Conservation (phyloP, 64 coral and sea anemone species). For the Montipora capricornis region DNA sequence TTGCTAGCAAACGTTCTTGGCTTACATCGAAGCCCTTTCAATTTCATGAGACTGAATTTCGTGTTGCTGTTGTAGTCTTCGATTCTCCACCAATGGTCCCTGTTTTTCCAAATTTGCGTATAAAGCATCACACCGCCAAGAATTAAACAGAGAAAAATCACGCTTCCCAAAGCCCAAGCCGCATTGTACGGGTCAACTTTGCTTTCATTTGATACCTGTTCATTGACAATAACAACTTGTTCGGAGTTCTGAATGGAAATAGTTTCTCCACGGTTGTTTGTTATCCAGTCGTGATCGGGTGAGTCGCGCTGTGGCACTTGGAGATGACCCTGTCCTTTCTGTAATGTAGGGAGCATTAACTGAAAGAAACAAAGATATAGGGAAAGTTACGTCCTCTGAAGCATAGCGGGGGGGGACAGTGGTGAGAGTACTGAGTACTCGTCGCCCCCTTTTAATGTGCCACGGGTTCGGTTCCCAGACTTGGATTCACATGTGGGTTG, state of each 20-base stretch:
- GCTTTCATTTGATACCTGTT: slow-evolving; percentile 23
- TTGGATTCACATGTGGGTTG: no score
- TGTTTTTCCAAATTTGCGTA: slow-evolving; percentile 87
- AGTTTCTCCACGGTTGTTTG: neutral
- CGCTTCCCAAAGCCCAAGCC: slow-evolving; percentile 90
- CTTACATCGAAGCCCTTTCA: slow-evolving; percentile 55
- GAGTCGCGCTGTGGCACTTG: neutral
- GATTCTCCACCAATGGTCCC: slow-evolving; percentile 90
- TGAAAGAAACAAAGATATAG: neutral
- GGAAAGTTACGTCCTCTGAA: neutral
- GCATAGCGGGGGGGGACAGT: no score
- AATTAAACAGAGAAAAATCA: slow-evolving; percentile 86
- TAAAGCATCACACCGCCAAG: slow-evolving; percentile 82
- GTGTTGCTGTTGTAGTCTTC: slow-evolving; percentile 90
- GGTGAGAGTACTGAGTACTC: no score
- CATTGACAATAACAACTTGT: slow-evolving; percentile 69
- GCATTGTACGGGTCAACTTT: slow-evolving; percentile 90
- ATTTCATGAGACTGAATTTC: slow-evolving; percentile 89
- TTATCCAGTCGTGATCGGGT: neutral
- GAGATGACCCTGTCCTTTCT: neutral
- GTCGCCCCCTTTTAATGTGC: no score
- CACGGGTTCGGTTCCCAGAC: no score
- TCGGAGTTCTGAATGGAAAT: slow-evolving; percentile 83
- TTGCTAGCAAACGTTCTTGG: slow-evolving; percentile 51
- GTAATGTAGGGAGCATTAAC: neutral